A percentile compares a stretch with the other conserved stretches of the same genome.
phyloP scores from a whole-genome alignment of 2,113 vertebrate genomes.

The Pseudois nayaur region DNA sequence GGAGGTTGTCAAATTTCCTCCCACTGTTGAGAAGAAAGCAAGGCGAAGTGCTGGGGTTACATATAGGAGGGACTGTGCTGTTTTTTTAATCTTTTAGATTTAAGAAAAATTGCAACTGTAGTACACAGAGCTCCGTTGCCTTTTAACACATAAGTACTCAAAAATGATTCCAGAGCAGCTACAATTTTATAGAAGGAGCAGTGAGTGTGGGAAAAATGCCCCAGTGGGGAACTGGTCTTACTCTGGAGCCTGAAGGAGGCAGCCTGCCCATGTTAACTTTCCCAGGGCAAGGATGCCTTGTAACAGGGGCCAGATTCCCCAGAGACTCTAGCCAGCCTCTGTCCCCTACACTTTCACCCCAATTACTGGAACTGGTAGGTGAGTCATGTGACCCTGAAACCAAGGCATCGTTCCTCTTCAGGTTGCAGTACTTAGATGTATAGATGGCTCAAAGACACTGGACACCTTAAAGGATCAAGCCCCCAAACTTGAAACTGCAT shows the following conservation, averaged over 20 bases:
- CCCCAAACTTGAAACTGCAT: neutral
- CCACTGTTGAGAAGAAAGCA: neutral
- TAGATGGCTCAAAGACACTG: neutral
- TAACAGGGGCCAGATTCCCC: neutral
- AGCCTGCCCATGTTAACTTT: neutral
- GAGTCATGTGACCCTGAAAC: neutral
- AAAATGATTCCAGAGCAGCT: neutral
- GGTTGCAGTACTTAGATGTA: neutral
- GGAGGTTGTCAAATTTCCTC: neutral
- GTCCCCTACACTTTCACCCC: neutral
- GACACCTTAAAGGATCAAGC: neutral
- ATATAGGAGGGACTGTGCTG: neutral
- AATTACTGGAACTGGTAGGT: neutral
- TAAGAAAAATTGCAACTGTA: neutral
- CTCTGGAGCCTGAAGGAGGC: neutral
- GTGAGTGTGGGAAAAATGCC: neutral
- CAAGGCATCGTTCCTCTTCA: neutral
- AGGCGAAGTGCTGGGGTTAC: neutral
- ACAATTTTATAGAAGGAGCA: neutral
- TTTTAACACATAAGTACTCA: neutral
- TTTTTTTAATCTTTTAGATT: neutral
- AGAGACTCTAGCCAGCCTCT: neutral
- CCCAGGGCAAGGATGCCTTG: neutral
- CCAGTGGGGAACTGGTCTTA: neutral
- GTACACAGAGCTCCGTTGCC: neutral